Base-by-base conservation (phyloP, 2,797 vertebrate species). In the Taenioides sp. region DNA sequence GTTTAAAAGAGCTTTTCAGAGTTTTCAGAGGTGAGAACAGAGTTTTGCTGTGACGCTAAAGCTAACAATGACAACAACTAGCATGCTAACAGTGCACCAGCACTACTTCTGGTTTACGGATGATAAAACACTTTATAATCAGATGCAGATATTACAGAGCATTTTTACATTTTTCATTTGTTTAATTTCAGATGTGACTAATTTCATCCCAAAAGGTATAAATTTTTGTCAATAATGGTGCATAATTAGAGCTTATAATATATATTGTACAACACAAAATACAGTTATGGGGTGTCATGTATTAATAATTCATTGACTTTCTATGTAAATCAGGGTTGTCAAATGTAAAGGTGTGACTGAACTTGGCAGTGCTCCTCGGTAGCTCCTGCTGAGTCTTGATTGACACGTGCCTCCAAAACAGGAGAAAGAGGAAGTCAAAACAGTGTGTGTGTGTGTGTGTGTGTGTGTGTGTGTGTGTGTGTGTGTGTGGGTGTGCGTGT, bases 301-400 rank as follows among this genome's bases (percentile, higher is more conserved):
- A 20, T 66, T 18, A 66, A 52, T 31, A 52, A 66, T 66, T 52
- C 65, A 66, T 54, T 20, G 25, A 52, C 1, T 25, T 16, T 50
- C 4, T 16, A 79, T 71, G 57, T 50, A 74, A 83, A 85, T 69
- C 10, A 80, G 76, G 7, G 50, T 47, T 28, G 47, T 65, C 57
- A 18, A 59, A 59, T 28, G 40, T 72, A 43, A 76, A 70, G 17
- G 11, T 16, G 23, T 75, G 47, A 47, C 4, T 66, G 47, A 52
- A 52, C 49, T 31, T 54, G 49, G 47, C 43, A 50, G 2, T 4
- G 47, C 43, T 18, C 47, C n/a, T 81, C 77, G 59, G 65, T 67
- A 66, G 69, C 78, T 79, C 69, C 2, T 80, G 75, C 71, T 81
- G 76, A 68, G 78, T 60, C 71, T 23, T 52, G 31, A 71, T 43